Base-by-base conservation (phyloP, 2,888 invertebrate species). In the Carpatolechia fugitivella region DNA sequence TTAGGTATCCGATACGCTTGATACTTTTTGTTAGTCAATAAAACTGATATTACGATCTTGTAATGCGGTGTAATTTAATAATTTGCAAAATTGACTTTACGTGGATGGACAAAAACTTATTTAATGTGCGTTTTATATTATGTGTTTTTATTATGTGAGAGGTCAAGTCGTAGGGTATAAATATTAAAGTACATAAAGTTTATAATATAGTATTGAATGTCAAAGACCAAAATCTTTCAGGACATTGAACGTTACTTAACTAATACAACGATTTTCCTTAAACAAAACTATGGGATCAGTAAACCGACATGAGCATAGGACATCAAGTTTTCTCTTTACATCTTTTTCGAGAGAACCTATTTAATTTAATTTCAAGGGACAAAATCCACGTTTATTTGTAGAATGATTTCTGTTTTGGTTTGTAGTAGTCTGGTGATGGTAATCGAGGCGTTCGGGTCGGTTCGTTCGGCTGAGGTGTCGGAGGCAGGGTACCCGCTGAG, bases 1-100 rank as follows among this genome's bases (percentile, higher is more conserved):
- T 86, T 87, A 87, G 85, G 85, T 84, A 86, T 87, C 80, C 77
- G 83, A 83, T 82, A 83, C 77, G 84, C 79, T 80, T 73, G 78
- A 83, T 82, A 76, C 82, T 82, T 82, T 81, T 80, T 80, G 81
- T 81, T 78, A 78, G 79, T 81, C 77, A 76, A 79, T 78, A 74
- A 75, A 72, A 74, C 74, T 75, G 74, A 74, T 24, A 24, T 78
- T 79, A 82, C 80, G 81, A 83, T 80, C 71, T 82, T 84, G 80
- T 84, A 81, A 82, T 82, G 80, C 78, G 75, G 74, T 84, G 82
- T 84, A 82, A 85, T 84, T 82, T 81, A 82, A 86, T 86, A 82
- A 82, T 83, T 80, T 78, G 82, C 82, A 68, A 78, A 78, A 77
- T 76, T 73, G 71, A 76, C 76, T 80, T 78, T 74, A 77, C 72